A percentile compares a stretch with the other conserved stretches of the same genome.
These are phyloP conservation scores for Drepana falcataria DNA, from an alignment of 2,888 invertebrate species.

Conservation along the genomic window DNA sequence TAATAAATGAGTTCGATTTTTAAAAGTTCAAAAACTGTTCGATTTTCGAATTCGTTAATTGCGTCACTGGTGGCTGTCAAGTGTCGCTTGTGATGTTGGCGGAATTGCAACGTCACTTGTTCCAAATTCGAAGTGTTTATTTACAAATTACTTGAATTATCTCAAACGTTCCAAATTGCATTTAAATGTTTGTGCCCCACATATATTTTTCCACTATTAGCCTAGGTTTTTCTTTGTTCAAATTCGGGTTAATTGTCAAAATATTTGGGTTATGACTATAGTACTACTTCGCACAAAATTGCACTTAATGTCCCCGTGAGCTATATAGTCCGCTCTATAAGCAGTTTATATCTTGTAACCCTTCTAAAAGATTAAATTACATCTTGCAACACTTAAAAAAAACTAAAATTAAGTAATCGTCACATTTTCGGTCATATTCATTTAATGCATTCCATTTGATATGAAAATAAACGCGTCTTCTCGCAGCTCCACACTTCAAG, in stretches of 20 bases:
- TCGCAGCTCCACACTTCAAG: not conserved
- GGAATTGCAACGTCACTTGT: slow-evolving; percentile 4
- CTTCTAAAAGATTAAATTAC: no score
- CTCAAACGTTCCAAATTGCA: slow-evolving; percentile 47
- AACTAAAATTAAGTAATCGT: not conserved
- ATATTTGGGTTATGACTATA: slow-evolving; percentile 50
- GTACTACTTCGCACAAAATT: slow-evolving; percentile 8
- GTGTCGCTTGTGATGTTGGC: no score
- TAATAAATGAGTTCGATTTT: no score
- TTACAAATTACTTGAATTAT: slow-evolving; percentile 26
- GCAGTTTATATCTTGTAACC: no score
- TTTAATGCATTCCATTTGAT: not conserved
- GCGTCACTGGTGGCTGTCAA: no score
- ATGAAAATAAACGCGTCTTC: not conserved
- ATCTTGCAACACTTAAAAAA: no score
- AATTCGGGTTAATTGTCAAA: slow-evolving; percentile 57
- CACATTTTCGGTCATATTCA: not conserved
- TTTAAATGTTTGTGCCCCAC: slow-evolving; percentile 64
- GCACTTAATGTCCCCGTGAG: not conserved
- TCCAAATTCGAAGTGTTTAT: slow-evolving; percentile 21
- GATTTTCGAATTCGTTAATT: no score
- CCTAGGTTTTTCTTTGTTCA: slow-evolving; percentile 49
- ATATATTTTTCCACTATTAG: slow-evolving; percentile 51
- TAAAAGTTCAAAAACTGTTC: no score
- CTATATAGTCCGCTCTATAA: no score